These are phyloP conservation scores for Tortrix viridana DNA, from an alignment of 2,888 invertebrate genomes.

Conservation along the genomic window DNA sequence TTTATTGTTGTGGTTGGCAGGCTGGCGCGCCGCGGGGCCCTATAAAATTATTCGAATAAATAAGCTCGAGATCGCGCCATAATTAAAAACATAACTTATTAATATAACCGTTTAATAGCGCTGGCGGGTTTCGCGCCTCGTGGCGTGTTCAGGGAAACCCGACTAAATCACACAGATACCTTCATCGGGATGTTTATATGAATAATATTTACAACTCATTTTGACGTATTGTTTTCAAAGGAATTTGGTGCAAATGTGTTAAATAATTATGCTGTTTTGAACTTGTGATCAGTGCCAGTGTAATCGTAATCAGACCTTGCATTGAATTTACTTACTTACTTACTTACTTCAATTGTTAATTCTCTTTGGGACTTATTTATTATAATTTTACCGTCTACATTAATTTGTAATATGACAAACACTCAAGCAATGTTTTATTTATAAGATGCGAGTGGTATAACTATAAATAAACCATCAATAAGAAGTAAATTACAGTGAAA, in stretches of 20 bases:
- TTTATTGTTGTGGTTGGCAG: conserved; percentile 70
- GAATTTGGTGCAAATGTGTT: no score
- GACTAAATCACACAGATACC: conserved; percentile 1
- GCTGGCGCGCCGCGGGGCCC: conserved; percentile 73
- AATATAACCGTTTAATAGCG: conserved; percentile 82
- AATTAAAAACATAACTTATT: conserved; percentile 84
- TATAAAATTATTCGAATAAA: conserved; percentile 83
- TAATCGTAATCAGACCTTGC: no score
- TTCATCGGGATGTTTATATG: no score
- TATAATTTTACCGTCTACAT: not conserved
- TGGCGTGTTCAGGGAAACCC: conserved; percentile 41
- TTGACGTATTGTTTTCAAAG: no score
- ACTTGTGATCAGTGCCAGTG: no score
- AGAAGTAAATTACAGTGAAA: conserved; percentile 33
- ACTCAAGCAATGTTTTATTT: conserved; percentile 8
- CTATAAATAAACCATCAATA: conserved; percentile 32
- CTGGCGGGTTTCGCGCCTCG: conserved; percentile 76
- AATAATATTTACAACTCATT: not conserved
- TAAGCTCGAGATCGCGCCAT: conserved; percentile 73
- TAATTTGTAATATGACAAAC: conserved; percentile 17
- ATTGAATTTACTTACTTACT: no score
- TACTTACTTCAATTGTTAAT: no score
- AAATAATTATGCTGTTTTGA: no score
- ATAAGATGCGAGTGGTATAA: conserved; percentile 14
- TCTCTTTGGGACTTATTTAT: no score